phyloP scores from a whole-genome alignment of 2,113 vertebrate species.

The Leiothrix lutea region DNA sequence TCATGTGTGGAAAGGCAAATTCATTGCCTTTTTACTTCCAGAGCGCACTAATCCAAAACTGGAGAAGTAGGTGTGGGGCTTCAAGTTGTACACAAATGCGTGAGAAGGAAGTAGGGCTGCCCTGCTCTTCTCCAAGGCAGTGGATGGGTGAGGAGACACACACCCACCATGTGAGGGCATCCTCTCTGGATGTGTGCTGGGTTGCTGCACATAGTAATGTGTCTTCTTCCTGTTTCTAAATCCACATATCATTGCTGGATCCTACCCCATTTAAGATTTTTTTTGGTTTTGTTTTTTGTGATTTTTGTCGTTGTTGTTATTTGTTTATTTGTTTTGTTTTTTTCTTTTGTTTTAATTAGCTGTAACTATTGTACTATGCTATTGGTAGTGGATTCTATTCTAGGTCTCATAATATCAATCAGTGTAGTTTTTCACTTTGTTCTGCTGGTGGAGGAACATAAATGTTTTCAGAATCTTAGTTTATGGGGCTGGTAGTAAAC shows the following conservation, averaged over 20 bases:
- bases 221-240: not conserved
- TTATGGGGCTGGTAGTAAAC: not conserved
- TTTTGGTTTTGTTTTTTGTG: accelerated
- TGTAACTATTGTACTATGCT: not conserved
- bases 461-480: not conserved
- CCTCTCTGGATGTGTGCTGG: not conserved
- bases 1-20: not conserved
- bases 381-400: not conserved
- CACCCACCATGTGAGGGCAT: accelerated
- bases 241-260: not conserved
- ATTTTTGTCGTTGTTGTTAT: too few relatives aligned
- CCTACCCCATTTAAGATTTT: not conserved
- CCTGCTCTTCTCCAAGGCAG: not conserved
- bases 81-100: not conserved
- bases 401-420: not conserved
- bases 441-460: not conserved
- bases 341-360: not conserved
- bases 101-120: not conserved
- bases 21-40: not conserved
- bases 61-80: not conserved
- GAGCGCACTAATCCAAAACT: not conserved
- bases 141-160: not conserved
- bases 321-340: not conserved
- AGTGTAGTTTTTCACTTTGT: not conserved
- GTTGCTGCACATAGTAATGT: not conserved